phyloP scores from a whole-genome alignment of 2,888 invertebrate genomes.

The Arrhopalites spinosus region DNA sequence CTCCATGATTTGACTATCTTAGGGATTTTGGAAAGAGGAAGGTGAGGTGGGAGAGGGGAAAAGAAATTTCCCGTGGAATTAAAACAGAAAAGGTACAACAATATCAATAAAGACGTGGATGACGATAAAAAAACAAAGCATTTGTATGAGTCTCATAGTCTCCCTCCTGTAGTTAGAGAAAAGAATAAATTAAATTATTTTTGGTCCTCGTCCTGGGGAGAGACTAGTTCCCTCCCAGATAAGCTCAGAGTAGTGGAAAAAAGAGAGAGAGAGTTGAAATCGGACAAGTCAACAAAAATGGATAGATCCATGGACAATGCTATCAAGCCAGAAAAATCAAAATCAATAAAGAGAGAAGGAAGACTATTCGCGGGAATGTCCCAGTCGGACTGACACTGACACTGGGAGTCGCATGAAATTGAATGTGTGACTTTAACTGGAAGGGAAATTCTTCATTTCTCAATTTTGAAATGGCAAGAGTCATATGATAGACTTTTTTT shows the following conservation, averaged over 20 bases:
- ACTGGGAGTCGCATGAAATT: background rate
- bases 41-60: background rate
- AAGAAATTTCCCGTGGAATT: background rate
- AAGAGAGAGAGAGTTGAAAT: constrained; percentile 74
- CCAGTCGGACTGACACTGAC: constrained; percentile 18
- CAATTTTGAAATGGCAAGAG: constrained; percentile 24
- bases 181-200: too few species aligned
- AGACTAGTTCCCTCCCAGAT: constrained; percentile 84
- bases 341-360: constrained; percentile 19
- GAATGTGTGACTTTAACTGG: constrained; percentile 35
- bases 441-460: constrained; percentile 38
- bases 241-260: constrained; percentile 88
- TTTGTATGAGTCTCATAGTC: too few species aligned
- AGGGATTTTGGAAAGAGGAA: too few species aligned
- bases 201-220: too few species aligned
- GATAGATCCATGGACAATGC: constrained; percentile 55
- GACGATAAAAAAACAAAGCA: too few species aligned
- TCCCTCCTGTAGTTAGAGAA: too few species aligned
- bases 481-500: constrained; percentile 10
- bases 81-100: too few species aligned
- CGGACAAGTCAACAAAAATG: constrained; percentile 64
- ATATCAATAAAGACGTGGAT: too few species aligned
- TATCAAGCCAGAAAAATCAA: constrained; percentile 48
- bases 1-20: too few species aligned
- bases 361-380: background rate